These are phyloP conservation scores for Brachyhypopomus occidentalis DNA, from an alignment of 2,113 vertebrate genomes.

Conservation along the genomic window DNA sequence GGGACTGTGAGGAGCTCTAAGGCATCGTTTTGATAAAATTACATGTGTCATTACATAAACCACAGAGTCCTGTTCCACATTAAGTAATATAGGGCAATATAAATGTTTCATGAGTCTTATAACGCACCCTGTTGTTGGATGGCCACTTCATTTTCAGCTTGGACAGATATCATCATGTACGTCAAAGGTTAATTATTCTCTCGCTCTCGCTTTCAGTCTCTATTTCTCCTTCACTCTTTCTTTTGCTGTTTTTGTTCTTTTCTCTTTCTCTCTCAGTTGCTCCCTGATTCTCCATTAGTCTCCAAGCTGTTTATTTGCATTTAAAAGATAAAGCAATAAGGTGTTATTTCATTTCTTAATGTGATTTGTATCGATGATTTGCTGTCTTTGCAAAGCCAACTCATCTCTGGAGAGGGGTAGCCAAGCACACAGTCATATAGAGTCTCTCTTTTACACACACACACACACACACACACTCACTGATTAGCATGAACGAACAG, in stretches of 20 bases:
- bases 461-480: slow-evolving; percentile 41
- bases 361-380: slow-evolving; percentile 35
- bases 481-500: slow-evolving; percentile 61
- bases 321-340: slow-evolving; percentile 53
- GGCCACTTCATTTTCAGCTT: slow-evolving; percentile 65
- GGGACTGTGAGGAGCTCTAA: not conserved
- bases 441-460: not conserved
- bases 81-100: slow-evolving; percentile 62
- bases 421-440: too few species aligned
- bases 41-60: slow-evolving; percentile 71
- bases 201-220: slow-evolving; percentile 20
- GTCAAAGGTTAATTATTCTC: slow-evolving; percentile 71
- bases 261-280: slow-evolving; percentile 53
- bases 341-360: slow-evolving; percentile 21
- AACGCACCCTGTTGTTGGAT: slow-evolving; percentile 60
- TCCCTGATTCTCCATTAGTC: slow-evolving; percentile 29
- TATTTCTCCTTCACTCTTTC: slow-evolving; percentile 39
- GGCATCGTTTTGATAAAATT: slow-evolving; percentile 64
- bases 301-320: slow-evolving; percentile 49
- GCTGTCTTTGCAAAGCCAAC: slow-evolving; percentile 8
- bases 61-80: slow-evolving; percentile 60
- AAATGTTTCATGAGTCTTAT: slow-evolving; percentile 71
- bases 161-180: slow-evolving; percentile 70
- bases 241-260: not conserved
- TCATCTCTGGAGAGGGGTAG: not conserved